Evolutionary conservation across 1,140 invertebrate species (phyloP), one percentile per base, ranked within the genome.

Genomic region (Drosophila ficusphila): DNA sequence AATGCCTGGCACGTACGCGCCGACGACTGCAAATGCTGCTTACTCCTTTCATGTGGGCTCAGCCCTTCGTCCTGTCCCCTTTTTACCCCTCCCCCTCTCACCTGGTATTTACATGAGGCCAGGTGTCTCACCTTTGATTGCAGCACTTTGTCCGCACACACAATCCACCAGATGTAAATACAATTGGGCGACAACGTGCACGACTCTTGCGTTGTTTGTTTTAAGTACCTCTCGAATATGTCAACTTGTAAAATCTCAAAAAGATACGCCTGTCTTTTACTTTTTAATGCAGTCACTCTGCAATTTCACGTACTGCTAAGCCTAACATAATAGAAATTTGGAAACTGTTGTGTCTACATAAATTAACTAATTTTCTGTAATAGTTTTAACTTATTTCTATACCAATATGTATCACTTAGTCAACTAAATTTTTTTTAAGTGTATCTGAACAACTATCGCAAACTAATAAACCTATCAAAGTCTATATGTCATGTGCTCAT

Each of bases 11-110:
- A 83, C 79, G 79, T 83, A 67, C 58, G 39, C 60, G 49, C 21
- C 72, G 72, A 64, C 54, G 36, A 44, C 41, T 62, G 56, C 54
- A 68, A 33, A 69, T 36, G 57, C 57, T 79, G 64, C 69, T 79
- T 61, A 86, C 79, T 85, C 81, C 79, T 83, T 83, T 83, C 81
- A 79, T 71, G 39, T 79, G 60, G 39, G 33, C 68, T 62, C 41
- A 42, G 41, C 48, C 51, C 49, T 25, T 27, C 23, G 2, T 36
- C 34, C n/a, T 12, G n/a, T 4, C n/a, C n/a, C n/a, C n/a, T 34
- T n/a, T n/a, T n/a, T n/a, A n/a, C n/a, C n/a, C 31, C 31, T 5
- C 9, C 9, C 39, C 39, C n/a, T 11, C 23, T 23, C 49, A 67
- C 42, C 67, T 67, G 48, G 14, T n/a, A 18, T 42, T 79, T 83